Percentiles rank a stretch among this genome's conserved stretches.
phyloP scores from a whole-genome alignment of 2,113 vertebrate genomes.

The Elachura formosa region DNA sequence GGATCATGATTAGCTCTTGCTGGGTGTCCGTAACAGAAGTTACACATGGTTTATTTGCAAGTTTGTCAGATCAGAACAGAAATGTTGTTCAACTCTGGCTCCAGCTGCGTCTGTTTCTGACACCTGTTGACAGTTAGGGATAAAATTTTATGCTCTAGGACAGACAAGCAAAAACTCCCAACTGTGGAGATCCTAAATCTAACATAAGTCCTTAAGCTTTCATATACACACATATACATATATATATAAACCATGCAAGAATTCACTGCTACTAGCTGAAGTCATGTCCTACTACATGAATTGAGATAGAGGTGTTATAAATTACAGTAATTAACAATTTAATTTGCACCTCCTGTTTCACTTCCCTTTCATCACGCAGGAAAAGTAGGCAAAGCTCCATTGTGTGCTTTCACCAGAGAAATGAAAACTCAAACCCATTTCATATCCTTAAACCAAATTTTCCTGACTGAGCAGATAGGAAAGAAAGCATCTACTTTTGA shows the following conservation, averaged over 20 bases:
- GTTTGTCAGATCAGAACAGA: slow-evolving; percentile 43
- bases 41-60: slow-evolving; percentile 7
- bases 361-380: not conserved
- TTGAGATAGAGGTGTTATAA: not conserved
- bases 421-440: not conserved
- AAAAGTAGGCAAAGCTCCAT: not conserved
- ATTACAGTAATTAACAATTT: not conserved
- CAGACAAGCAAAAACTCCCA: not conserved
- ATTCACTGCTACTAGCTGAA: not conserved
- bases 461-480: not conserved
- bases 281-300: not conserved
- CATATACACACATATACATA: not conserved
- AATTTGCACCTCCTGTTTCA: not conserved
- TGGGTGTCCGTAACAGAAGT: not conserved
- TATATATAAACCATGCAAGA: not conserved
- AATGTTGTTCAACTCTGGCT: not conserved
- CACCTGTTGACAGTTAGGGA: slow-evolving; percentile 44
- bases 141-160: slow-evolving; percentile 17
- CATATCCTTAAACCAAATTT: not conserved
- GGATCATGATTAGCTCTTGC: not conserved
- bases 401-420: not conserved
- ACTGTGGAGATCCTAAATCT: not conserved
- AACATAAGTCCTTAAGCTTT: not conserved
- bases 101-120: slow-evolving; percentile 35
- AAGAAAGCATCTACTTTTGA: not conserved